Conservation (phyloP, 2,888 invertebrate species). For the Cerastoderma edule region DNA sequence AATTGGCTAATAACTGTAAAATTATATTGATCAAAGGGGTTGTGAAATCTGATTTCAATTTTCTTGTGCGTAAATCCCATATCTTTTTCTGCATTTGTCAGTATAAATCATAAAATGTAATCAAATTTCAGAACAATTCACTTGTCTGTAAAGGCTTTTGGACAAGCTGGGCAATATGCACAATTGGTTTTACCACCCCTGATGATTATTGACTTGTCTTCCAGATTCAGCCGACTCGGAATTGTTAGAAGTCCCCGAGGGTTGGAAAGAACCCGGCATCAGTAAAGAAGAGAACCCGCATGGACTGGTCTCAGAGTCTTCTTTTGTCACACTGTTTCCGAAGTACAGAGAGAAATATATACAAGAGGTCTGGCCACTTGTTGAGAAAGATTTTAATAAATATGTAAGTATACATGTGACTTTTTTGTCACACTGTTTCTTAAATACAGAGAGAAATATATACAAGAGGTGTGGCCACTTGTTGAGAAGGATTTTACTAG, state of each 20-base stretch:
- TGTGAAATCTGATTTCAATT: no score
- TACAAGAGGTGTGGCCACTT: conserved; percentile 97
- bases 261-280: conserved; percentile 88
- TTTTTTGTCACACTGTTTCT: conserved; percentile 98
- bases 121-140: no score
- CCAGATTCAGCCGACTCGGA: neutral
- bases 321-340: conserved; percentile 98
- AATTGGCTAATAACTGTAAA: no score
- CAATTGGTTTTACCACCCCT: no score
- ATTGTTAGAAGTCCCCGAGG: conserved; percentile 81
- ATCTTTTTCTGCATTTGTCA: no score
- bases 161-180: no score
- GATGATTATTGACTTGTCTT: no score
- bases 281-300: conserved; percentile 94
- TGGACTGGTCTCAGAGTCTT: conserved; percentile 95
- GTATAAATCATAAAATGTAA: no score
- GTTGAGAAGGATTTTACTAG: conserved; percentile 93
- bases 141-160: no score
- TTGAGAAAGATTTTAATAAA: conserved; percentile 92
- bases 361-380: conserved; percentile 96
- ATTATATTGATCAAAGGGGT: no score
- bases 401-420: conserved; percentile 86
- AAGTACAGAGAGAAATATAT: conserved; percentile 98
- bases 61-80: no score
- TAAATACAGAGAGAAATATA: conserved; percentile 97